These are phyloP conservation scores for Ataeniobius toweri DNA, from an alignment of 2,797 vertebrate genomes.

Conservation along the genomic window DNA sequence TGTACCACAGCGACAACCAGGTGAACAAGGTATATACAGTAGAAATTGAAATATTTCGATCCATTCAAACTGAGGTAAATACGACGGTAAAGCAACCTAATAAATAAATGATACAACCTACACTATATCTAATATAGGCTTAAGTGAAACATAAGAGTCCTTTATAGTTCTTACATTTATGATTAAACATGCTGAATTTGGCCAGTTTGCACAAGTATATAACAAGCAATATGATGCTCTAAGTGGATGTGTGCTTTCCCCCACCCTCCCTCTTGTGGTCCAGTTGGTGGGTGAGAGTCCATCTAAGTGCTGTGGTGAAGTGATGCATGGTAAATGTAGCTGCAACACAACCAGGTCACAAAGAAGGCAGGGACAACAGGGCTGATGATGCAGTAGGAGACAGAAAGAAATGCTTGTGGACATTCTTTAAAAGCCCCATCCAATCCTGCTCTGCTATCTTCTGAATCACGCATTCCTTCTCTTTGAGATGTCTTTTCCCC, in stretches of 20 bases:
- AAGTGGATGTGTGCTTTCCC: background rate
- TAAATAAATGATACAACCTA: background rate
- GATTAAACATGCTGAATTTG: background rate
- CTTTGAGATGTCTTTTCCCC: constrained; percentile 2
- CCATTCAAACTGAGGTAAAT: background rate
- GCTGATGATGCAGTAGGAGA: constrained; percentile 54
- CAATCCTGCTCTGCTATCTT: constrained; percentile 43
- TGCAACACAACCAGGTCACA: constrained; percentile 77
- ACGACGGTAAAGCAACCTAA: background rate
- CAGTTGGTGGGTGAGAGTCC: constrained; percentile 37
- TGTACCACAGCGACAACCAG: background rate
- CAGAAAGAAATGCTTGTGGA: constrained; percentile 62
- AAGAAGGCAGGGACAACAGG: constrained; percentile 62
- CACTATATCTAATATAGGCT: background rate
- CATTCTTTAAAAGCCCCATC: constrained; percentile 69
- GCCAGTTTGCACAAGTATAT: background rate
- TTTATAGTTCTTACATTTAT: no score
- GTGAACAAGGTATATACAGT: constrained; percentile 22
- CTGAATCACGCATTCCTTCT: constrained; percentile 19
- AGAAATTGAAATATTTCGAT: constrained; percentile 40
- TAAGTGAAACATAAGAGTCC: background rate
- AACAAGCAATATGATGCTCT: background rate
- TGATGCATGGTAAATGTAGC: constrained; percentile 74
- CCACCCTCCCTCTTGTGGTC: constrained; percentile 2
- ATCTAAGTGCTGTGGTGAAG: constrained; percentile 71